A percentile compares a stretch with the other conserved stretches of the same genome.
Conservation (phyloP, 2,113 vertebrate genomes). For the Cnemophilus loriae region DNA sequence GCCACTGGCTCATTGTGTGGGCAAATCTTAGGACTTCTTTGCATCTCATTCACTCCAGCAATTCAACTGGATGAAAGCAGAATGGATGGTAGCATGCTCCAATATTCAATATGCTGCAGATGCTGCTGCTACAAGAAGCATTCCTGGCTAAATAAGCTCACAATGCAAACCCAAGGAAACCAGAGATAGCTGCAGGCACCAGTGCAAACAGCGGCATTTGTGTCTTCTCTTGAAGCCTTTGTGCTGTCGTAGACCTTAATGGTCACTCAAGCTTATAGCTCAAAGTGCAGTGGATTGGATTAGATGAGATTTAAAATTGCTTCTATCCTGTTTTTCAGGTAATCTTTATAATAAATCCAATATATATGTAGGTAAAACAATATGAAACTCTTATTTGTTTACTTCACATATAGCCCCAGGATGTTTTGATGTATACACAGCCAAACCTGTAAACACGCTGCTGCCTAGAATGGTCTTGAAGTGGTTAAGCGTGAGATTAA, state of each 20-base stretch:
- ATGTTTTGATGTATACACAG: not conserved
- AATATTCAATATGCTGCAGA: slow-evolving; percentile 40
- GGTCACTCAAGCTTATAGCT: not conserved
- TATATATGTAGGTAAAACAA: not conserved
- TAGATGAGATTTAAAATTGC: not conserved
- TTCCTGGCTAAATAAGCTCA: slow-evolving; percentile 23
- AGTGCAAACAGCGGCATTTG: not conserved
- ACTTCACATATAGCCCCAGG: not conserved
- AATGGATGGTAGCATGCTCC: not conserved
- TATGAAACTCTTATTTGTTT: not conserved
- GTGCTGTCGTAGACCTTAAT: not conserved
- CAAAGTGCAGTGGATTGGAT: not conserved
- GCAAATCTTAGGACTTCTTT: slow-evolving; percentile 1
- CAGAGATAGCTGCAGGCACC: not conserved
- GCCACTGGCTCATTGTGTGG: not conserved
- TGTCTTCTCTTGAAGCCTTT: not conserved
- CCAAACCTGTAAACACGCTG: not conserved
- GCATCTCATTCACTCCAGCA: not conserved
- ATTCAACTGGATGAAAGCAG: slow-evolving; percentile 23
- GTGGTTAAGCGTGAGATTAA: not conserved
- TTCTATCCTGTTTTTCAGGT: not conserved
- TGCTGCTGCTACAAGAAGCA: slow-evolving; percentile 5
- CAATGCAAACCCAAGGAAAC: not conserved
- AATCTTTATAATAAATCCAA: not conserved
- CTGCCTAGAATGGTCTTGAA: not conserved